Evolutionary conservation across 2,113 vertebrate species (phyloP).

Genomic region (Neolamprologus falcicula): DNA sequence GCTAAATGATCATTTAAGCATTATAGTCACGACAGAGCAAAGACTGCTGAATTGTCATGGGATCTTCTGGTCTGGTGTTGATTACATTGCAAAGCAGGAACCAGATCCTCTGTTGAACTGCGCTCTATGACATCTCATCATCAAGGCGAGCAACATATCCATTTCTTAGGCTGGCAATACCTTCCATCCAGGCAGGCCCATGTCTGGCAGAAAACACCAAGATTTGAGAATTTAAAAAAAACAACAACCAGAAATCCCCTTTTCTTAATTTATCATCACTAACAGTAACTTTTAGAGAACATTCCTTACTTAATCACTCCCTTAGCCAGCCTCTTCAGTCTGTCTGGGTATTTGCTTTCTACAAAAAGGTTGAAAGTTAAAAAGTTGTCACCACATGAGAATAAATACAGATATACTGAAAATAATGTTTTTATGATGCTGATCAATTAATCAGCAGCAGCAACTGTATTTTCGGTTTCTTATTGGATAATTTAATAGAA

Average conservation of each 20-base stretch:
- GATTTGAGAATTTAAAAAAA: background rate
- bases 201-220: background rate
- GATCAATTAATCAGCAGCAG: background rate
- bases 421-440: background rate
- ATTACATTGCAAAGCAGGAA: background rate
- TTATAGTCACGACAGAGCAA: background rate
- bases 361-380: background rate
- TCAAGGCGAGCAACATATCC: background rate
- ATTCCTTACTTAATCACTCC: background rate
- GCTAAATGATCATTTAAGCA: background rate
- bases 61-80: background rate
- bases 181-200: background rate
- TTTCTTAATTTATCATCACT: background rate
- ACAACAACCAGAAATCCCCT: background rate
- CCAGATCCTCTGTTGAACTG: background rate
- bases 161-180: background rate
- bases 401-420: background rate
- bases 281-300: background rate
- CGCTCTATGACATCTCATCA: background rate
- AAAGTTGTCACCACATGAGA: background rate
- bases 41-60: background rate
- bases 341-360: background rate
- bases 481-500: background rate
- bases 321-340: background rate
- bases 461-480: background rate